Evolutionary conservation across 2,113 vertebrate genomes (phyloP).

Genomic region (Platysternon megacephalum): DNA sequence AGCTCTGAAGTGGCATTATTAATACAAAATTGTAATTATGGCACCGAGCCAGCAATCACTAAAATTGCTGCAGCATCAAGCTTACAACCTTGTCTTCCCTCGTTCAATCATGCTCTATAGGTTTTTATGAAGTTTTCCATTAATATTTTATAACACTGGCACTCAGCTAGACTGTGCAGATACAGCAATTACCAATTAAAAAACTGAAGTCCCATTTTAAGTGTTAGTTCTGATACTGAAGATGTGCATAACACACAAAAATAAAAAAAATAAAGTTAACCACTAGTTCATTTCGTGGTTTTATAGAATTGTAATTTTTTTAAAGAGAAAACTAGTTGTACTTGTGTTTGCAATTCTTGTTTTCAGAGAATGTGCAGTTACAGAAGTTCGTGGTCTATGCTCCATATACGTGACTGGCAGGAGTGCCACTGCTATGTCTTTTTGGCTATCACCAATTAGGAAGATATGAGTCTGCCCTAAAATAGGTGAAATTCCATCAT

Average conservation of each 20-base stretch:
- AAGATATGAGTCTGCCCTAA: neutral
- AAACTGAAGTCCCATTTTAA: constrained; percentile 7
- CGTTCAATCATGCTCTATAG: constrained; percentile 13
- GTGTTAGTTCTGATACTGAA: neutral
- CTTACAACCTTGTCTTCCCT: neutral
- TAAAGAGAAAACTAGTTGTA: neutral
- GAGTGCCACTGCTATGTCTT: neutral
- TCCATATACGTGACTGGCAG: neutral
- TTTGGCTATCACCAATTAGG: neutral
- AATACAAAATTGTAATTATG: neutral
- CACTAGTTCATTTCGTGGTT: neutral
- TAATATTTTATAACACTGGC: neutral
- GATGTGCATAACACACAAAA: neutral
- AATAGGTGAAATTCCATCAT: neutral
- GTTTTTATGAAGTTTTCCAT: constrained; percentile 34
- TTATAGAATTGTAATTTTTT: neutral
- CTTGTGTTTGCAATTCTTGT: neutral
- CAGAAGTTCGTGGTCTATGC: neutral
- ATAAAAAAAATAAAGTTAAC: neutral
- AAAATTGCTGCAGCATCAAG: neutral
- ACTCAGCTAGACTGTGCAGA: constrained; percentile 8
- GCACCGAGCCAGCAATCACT: neutral
- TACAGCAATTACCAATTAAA: constrained; percentile 16
- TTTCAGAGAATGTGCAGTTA: neutral
- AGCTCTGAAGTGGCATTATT: neutral